Evolutionary conservation across 2,888 invertebrate species (phyloP).

Genomic region (Drosophila nr. medialis): DNA sequence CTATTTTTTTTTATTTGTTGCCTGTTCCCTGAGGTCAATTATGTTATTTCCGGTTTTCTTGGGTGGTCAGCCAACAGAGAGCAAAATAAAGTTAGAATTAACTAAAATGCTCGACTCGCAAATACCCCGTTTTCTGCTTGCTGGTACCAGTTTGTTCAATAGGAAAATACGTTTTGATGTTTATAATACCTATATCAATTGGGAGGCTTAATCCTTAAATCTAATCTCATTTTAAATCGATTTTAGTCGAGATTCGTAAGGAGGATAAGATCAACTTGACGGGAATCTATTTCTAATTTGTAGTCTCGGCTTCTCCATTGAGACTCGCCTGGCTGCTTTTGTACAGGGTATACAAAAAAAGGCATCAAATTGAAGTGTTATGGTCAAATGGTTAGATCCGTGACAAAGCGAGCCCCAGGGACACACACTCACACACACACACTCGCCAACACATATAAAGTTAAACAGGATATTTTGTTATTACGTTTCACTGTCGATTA

Average conservation of each 20-base stretch:
- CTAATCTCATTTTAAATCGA: background rate
- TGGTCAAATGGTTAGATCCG: slow-evolving; percentile 71
- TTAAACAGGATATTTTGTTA: slow-evolving; percentile 44
- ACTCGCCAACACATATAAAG: slow-evolving; percentile 6
- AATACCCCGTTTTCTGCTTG: background rate
- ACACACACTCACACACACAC: slow-evolving; percentile 9
- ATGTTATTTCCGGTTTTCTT: slow-evolving; percentile 74
- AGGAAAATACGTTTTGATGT: background rate
- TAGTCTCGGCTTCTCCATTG: background rate
- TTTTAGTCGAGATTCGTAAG: background rate
- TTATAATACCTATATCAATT: background rate
- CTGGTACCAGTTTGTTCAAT: background rate
- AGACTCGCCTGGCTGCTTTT: background rate
- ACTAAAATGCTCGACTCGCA: background rate
- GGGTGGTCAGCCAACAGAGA: slow-evolving; percentile 46
- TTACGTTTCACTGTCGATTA: slow-evolving; percentile 33
- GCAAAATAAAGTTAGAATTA: background rate
- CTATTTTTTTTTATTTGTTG: slow-evolving; percentile 16
- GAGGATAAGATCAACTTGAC: background rate
- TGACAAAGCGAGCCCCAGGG: slow-evolving; percentile 54
- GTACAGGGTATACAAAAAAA: slow-evolving; percentile 9
- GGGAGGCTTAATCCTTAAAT: background rate
- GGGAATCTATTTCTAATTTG: background rate
- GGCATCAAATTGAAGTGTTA: slow-evolving; percentile 49
- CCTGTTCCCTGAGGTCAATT: slow-evolving; percentile 75